A percentile compares a stretch with the other conserved stretches of the same genome.
Evolutionary conservation across 2,797 vertebrate species (phyloP).

Genomic region (Anabas testudineus): DNA sequence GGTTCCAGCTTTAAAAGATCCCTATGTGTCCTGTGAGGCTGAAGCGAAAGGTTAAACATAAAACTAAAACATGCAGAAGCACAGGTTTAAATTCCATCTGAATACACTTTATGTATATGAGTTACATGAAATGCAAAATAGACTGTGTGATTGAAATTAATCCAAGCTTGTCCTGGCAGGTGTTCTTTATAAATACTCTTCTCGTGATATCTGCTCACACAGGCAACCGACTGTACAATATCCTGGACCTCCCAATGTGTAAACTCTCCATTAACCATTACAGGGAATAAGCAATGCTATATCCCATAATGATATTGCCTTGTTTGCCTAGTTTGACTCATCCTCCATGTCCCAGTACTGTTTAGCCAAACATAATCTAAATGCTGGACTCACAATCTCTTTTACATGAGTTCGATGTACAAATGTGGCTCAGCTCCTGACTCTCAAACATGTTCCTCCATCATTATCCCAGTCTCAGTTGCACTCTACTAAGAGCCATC

Average conservation of each 20-base stretch:
- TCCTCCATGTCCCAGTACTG: constrained; percentile 5
- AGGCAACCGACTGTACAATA: constrained; percentile 24
- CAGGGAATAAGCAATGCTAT: not conserved
- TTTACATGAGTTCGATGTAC: constrained; percentile 12
- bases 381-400: constrained; percentile 29
- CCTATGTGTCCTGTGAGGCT: not conserved
- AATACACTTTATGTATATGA: not conserved
- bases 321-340: constrained; percentile 34
- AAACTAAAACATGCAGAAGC: not conserved
- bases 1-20: not conserved
- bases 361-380: constrained; percentile 17
- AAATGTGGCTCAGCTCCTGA: constrained; percentile 32
- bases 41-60: constrained; percentile 12
- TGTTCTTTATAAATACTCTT: constrained; percentile 2
- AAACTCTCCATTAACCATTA: constrained; percentile 1
- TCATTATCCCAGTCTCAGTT: constrained; percentile 37
- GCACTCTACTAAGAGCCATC: constrained; percentile 14
- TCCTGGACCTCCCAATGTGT: constrained; percentile 15
- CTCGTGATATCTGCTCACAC: constrained; percentile 7
- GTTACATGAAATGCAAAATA: no score
- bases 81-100: no score
- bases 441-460: constrained; percentile 37
- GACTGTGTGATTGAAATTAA: not conserved
- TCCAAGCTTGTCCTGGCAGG: not conserved
- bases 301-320: constrained; percentile 33